A percentile compares a stretch with the other conserved stretches of the same genome.
Conservation (phyloP, 2,888 invertebrate species). For the Trilocha varians region DNA sequence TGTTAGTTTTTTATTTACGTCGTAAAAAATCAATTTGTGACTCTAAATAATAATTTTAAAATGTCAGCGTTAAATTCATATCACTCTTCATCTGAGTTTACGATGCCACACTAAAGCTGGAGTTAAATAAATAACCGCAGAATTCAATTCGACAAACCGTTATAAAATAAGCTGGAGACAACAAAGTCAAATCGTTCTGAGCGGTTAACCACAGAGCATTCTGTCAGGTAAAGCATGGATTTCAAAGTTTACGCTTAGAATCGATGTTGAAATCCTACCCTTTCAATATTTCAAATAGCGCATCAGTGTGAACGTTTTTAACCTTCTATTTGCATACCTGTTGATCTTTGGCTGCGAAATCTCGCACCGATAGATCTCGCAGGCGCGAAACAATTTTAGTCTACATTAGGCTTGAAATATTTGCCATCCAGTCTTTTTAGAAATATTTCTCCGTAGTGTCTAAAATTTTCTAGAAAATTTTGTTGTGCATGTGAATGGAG, state of each 20-base stretch:
- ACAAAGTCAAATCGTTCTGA: conserved; percentile 68
- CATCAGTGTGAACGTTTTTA: conserved; percentile 29
- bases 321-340: conserved; percentile 45
- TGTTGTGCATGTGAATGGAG: too few species aligned
- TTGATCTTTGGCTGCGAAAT: conserved; percentile 32
- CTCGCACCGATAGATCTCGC: conserved; percentile 16
- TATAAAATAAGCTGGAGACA: conserved; percentile 67
- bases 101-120: conserved; percentile 36
- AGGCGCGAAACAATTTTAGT: conserved; percentile 30
- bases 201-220: conserved; percentile 65
- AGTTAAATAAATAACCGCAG: conserved; percentile 71
- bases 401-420: conserved; percentile 24
- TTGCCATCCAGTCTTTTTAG: conserved; percentile 22
- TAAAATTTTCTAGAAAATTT: too few species aligned
- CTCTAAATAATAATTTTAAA: conserved; percentile 1
- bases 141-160: conserved; percentile 71
- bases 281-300: conserved; percentile 45
- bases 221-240: conserved; percentile 61
- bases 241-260: conserved; percentile 56
- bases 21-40: conserved; percentile 2
- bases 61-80: conserved; percentile 4
- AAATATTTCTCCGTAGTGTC: too few species aligned
- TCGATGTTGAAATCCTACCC: conserved; percentile 39
- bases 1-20: not conserved
- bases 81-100: conserved; percentile 25